phyloP scores from a whole-genome alignment of 1,140 invertebrate species.

The Lepidostoma basale region DNA sequence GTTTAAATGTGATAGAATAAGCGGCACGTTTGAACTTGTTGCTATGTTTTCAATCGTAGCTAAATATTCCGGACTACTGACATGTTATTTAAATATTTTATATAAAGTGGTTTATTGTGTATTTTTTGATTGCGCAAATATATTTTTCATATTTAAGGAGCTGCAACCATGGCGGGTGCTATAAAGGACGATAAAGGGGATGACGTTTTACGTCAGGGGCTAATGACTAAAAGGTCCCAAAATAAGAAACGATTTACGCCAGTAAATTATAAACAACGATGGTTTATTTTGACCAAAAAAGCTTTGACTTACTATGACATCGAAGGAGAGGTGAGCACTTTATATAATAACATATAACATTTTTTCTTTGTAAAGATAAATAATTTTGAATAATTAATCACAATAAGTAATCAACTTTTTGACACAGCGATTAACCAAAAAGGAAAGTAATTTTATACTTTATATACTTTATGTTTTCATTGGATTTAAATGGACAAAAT shows the following conservation, averaged over 20 bases:
- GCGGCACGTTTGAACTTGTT: constrained; percentile 25
- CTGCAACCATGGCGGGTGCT: constrained; percentile 52
- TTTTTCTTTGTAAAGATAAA: too few species aligned
- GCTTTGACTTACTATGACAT: constrained; percentile 81
- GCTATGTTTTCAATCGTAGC: constrained; percentile 8
- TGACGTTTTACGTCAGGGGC: constrained; percentile 66
- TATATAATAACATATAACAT: too few species aligned
- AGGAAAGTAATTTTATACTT: too few species aligned
- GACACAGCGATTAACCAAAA: too few species aligned
- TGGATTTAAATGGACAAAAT: too few species aligned
- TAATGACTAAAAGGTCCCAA: constrained; percentile 85
- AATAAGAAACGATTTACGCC: constrained; percentile 86
- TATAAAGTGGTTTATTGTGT: not conserved
- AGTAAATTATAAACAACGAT: constrained; percentile 84
- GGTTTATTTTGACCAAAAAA: constrained; percentile 78
- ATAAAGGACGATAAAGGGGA: constrained; percentile 57
- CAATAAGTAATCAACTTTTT: too few species aligned
- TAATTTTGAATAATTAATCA: too few species aligned
- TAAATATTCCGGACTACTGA: constrained; percentile 5
- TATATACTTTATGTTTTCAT: too few species aligned
- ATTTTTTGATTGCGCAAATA: not conserved
- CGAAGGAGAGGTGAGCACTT: constrained; percentile 70
- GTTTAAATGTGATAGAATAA: not conserved
- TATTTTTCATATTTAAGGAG: constrained; percentile 15
- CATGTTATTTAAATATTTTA: constrained; percentile 9